Conservation (phyloP, 2,888 invertebrate genomes). For the Lepetodrilus schrolli region DNA sequence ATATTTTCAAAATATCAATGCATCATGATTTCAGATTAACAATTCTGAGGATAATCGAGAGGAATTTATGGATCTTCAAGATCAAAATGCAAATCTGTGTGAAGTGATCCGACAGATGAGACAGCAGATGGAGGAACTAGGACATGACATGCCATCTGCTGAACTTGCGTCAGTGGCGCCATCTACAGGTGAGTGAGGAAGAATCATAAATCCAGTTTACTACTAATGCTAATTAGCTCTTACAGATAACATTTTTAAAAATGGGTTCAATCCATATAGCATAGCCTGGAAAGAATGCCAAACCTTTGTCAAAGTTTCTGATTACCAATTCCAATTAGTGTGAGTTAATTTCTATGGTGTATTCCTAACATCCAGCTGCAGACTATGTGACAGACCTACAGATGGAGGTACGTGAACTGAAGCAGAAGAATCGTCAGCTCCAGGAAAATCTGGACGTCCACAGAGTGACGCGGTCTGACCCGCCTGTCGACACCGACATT, state of each 20-base stretch:
- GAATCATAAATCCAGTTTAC: not conserved
- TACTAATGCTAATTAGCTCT: not conserved
- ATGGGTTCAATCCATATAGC: too few relatives aligned
- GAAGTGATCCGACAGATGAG: constrained; percentile 72
- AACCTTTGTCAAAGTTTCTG: too few relatives aligned
- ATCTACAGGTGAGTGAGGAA: not conserved
- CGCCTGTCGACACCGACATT: constrained; percentile 43
- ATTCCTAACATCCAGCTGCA: constrained; percentile 29
- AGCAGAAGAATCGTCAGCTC: constrained; percentile 61
- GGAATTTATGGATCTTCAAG: constrained; percentile 58
- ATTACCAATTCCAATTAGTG: too few relatives aligned
- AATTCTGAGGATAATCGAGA: constrained; percentile 25
- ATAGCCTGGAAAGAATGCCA: too few relatives aligned
- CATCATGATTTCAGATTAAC: not conserved
- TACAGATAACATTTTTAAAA: too few relatives aligned
- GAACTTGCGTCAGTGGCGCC: not conserved
- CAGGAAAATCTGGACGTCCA: constrained; percentile 55
- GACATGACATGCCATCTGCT: constrained; percentile 26
- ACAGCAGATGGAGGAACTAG: constrained; percentile 53
- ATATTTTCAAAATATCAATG: too few relatives aligned
- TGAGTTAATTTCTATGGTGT: not conserved
- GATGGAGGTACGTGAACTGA: constrained; percentile 60
- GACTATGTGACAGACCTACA: constrained; percentile 68
- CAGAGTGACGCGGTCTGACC: not conserved
- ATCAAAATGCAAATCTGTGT: constrained; percentile 69